Conservation (phyloP, 2,113 vertebrate species). For the Antidorcas marsupialis region DNA sequence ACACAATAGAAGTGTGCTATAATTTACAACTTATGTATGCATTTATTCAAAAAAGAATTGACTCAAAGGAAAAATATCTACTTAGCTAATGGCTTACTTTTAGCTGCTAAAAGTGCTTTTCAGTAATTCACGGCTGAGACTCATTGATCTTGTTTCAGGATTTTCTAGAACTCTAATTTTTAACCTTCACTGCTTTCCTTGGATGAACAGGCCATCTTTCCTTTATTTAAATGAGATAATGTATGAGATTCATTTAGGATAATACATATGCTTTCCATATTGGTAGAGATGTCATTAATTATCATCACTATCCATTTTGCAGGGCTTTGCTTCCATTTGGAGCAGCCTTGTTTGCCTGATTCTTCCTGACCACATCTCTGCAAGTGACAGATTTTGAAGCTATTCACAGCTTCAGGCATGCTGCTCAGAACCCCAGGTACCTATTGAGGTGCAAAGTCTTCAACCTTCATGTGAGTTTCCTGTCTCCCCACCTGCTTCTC, state of each 20-base stretch:
- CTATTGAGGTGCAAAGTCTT: not conserved
- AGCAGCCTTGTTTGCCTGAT: not conserved
- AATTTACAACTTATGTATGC: not conserved
- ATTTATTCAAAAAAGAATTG: slow-evolving; percentile 24
- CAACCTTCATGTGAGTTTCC: accelerated
- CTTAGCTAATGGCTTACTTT: not conserved
- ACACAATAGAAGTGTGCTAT: not conserved
- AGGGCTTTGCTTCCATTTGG: not conserved
- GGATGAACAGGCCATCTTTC: not conserved
- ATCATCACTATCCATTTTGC: not conserved
- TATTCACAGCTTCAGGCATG: not conserved
- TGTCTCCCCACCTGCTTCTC: not conserved
- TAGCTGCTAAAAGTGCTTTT: not conserved
- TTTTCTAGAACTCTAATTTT: not conserved
- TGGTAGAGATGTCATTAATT: not conserved
- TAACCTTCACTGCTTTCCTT: not conserved
- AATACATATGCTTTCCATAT: not conserved
- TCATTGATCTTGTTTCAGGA: not conserved
- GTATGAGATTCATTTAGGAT: not conserved
- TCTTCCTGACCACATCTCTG: not conserved
- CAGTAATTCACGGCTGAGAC: not conserved
- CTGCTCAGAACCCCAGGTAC: accelerated
- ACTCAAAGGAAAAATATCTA: not conserved
- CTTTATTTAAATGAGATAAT: not conserved
- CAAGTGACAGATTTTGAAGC: not conserved